Conservation (phyloP, 2,888 invertebrate genomes). For the Lepetodrilus schrolli region DNA sequence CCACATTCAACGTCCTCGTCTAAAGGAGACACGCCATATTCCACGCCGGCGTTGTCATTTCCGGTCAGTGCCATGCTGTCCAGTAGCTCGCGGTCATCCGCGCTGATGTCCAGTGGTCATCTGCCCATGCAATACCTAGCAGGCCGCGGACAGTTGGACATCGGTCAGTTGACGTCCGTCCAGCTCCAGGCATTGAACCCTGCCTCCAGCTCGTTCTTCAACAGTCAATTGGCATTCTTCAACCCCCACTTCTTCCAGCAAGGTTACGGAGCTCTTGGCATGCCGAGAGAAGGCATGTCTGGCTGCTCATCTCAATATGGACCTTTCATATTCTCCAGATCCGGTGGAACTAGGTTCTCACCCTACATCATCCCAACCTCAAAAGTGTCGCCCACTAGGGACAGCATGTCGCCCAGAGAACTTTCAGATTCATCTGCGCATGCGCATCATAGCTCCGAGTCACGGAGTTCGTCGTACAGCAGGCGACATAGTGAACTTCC, state of each 20-base stretch:
- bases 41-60: slow-evolving; percentile 33
- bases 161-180: slow-evolving; percentile 33
- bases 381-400: slow-evolving; percentile 43
- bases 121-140: slow-evolving; percentile 33
- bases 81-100: neutral
- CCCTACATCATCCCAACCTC: slow-evolving; percentile 84
- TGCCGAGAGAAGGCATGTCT: slow-evolving; percentile 7
- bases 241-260: slow-evolving; percentile 20
- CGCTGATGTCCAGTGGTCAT: neutral
- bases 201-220: slow-evolving; percentile 27
- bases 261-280: slow-evolving; percentile 11
- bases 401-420: neutral
- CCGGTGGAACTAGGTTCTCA: slow-evolving; percentile 86
- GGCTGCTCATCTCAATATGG: slow-evolving; percentile 47
- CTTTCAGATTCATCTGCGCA: neutral
- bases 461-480: neutral
- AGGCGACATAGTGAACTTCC: slow-evolving; percentile 14
- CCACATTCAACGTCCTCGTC: slow-evolving; percentile 37
- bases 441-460: neutral
- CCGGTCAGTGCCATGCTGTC: slow-evolving; percentile 43
- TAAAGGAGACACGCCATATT: neutral
- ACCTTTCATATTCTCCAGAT: slow-evolving; percentile 75
- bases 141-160: slow-evolving; percentile 31
- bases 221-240: slow-evolving; percentile 33
- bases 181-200: slow-evolving; percentile 29